Evolutionary conservation across 2,888 invertebrate species (phyloP).

Genomic region (Mesochorus sp.): DNA sequence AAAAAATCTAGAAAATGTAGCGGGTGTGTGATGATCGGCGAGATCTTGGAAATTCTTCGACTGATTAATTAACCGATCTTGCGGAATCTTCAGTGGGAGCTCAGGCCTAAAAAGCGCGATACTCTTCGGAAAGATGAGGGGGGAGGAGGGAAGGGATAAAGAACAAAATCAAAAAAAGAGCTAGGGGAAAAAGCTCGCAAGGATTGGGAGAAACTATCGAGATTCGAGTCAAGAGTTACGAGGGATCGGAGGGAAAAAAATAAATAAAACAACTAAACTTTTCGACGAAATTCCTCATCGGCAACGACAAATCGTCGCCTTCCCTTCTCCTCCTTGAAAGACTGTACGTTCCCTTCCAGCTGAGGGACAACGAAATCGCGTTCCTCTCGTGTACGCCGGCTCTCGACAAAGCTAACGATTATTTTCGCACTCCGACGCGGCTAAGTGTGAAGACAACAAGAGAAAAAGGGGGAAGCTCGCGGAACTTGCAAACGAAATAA

Average conservation of each 20-base stretch:
- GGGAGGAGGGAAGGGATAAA: background rate
- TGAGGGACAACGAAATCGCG: slow-evolving; percentile 57
- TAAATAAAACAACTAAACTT: slow-evolving; percentile 66
- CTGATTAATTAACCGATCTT: slow-evolving; percentile 55
- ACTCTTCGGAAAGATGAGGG: background rate
- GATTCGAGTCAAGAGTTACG: slow-evolving; percentile 54
- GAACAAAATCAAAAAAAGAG: background rate
- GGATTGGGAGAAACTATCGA: slow-evolving; percentile 21
- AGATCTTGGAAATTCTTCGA: slow-evolving; percentile 47
- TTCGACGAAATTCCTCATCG: slow-evolving; percentile 64
- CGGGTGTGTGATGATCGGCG: slow-evolving; percentile 29
- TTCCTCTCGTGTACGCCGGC: slow-evolving; percentile 67
- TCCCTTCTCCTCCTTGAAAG: slow-evolving; percentile 8
- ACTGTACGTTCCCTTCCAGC: slow-evolving; percentile 11
- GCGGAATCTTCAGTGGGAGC: background rate
- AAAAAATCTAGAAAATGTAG: slow-evolving; percentile 15
- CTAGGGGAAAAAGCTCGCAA: background rate
- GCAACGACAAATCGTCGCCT: slow-evolving; percentile 66
- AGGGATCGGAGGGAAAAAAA: slow-evolving; percentile 61
- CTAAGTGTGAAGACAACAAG: slow-evolving; percentile 24
- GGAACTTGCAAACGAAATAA: background rate
- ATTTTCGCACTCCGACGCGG: slow-evolving; percentile 71
- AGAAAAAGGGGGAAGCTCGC: slow-evolving; percentile 20
- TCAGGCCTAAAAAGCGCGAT: background rate
- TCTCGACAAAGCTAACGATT: slow-evolving; percentile 75